phyloP scores from a whole-genome alignment of 2,888 invertebrate species.

The Eucriotettix oculatus region DNA sequence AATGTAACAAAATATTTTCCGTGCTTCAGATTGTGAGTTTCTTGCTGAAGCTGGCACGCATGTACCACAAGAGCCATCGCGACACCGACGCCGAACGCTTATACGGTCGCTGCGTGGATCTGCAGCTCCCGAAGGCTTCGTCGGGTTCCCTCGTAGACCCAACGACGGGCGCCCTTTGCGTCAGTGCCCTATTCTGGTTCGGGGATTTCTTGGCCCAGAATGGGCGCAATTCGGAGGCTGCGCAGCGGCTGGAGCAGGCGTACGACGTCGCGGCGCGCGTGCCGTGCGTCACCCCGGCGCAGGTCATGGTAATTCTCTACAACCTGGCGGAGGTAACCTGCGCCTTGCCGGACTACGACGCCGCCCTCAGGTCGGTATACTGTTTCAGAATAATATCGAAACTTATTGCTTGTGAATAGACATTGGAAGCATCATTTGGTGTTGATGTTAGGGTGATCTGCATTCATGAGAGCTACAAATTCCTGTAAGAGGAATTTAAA shows the following conservation, averaged over 20 bases:
- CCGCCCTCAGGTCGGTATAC: not conserved
- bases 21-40: not conserved
- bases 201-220: not conserved
- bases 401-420: too few relatives aligned
- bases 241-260: not conserved
- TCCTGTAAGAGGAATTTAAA: too few relatives aligned
- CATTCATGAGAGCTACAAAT: too few relatives aligned
- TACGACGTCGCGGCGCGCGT: not conserved
- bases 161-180: not conserved
- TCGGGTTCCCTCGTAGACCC: too few relatives aligned
- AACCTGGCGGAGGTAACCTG: not conserved
- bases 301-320: not conserved
- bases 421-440: too few relatives aligned
- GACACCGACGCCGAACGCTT: not conserved
- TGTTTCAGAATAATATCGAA: too few relatives aligned
- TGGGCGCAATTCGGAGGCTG: not conserved
- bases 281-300: not conserved
- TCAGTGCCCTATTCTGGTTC: not conserved
- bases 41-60: not conserved
- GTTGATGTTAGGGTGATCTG: too few relatives aligned
- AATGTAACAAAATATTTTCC: too few relatives aligned
- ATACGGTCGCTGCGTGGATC: too few relatives aligned
- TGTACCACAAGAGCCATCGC: not conserved
- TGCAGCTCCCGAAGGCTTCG: too few relatives aligned
- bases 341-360: not conserved